phyloP scores from a whole-genome alignment of 2,888 invertebrate genomes.

The Epinotia ramella region DNA sequence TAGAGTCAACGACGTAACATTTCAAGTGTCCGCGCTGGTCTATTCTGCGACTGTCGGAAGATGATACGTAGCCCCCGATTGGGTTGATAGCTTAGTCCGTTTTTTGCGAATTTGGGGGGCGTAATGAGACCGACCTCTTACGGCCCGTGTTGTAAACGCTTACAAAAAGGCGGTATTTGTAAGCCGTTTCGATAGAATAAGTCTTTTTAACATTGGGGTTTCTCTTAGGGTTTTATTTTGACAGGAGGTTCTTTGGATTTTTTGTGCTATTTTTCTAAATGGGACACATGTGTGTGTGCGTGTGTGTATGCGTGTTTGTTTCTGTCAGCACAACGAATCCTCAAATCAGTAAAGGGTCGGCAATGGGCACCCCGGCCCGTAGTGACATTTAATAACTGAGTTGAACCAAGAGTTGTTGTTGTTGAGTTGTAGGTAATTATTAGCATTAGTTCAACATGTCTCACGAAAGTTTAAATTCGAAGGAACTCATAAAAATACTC shows the following conservation, averaged over 20 bases:
- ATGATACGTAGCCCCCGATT: constrained; percentile 35
- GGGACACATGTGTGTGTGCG: too few relatives aligned
- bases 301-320: too few relatives aligned
- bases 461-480: too few relatives aligned
- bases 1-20: too few relatives aligned
- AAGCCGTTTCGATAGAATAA: neutral
- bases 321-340: too few relatives aligned
- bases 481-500: too few relatives aligned
- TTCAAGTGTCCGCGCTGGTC: neutral
- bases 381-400: too few relatives aligned
- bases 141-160: neutral
- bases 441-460: too few relatives aligned
- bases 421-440: too few relatives aligned
- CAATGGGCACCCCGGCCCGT: neutral
- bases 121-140: constrained; percentile 37
- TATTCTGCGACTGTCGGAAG: constrained; percentile 18
- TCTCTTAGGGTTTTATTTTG: too few relatives aligned
- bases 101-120: constrained; percentile 41
- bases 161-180: neutral
- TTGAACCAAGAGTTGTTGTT: too few relatives aligned
- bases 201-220: neutral
- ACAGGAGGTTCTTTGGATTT: neutral
- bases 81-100: constrained; percentile 30
- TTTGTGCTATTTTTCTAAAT: neutral
- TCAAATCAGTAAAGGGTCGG: neutral